Percentiles rank a stretch among this genome's conserved stretches.
Evolutionary conservation across 2,797 vertebrate genomes (phyloP).

Genomic region (Periophthalmus magnuspinnatus): DNA sequence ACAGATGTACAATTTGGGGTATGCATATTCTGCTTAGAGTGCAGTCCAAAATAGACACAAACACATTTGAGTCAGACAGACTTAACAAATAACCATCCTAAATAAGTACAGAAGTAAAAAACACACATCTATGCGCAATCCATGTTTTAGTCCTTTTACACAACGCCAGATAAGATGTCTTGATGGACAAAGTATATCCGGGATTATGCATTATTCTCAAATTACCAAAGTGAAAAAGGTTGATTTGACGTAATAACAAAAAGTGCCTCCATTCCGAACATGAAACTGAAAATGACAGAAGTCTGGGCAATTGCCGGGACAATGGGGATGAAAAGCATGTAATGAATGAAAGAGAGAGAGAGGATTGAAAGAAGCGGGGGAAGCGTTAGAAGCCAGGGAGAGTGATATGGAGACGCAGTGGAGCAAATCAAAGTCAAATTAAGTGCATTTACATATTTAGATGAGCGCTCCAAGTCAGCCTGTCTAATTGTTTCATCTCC

Average conservation of each 20-base stretch:
- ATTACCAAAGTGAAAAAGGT: slow-evolving; percentile 6
- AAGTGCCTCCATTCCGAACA: neutral
- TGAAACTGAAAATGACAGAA: slow-evolving; percentile 28
- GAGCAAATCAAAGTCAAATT: slow-evolving; percentile 83
- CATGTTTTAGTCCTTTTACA: neutral
- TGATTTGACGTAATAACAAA: slow-evolving; percentile 4
- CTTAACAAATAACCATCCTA: neutral
- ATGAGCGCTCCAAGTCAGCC: slow-evolving; percentile 78
- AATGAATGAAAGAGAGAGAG: slow-evolving; percentile 33
- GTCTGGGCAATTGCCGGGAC: slow-evolving; percentile 12
- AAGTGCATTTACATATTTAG: slow-evolving; percentile 86
- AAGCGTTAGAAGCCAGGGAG: slow-evolving; percentile 37
- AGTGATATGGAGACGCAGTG: slow-evolving; percentile 63
- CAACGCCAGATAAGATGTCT: neutral
- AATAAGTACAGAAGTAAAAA: neutral
- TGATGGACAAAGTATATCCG: neutral
- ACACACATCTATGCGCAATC: neutral
- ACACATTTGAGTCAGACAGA: neutral
- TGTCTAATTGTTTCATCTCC: slow-evolving; percentile 84
- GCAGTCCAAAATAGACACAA: neutral
- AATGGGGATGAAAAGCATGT: slow-evolving; percentile 43
- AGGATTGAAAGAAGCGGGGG: slow-evolving; percentile 44
- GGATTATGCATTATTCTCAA: neutral
- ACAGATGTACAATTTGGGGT: slow-evolving; percentile 6
- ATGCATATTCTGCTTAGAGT: neutral